A percentile compares a stretch with the other conserved stretches of the same genome.
Conservation (phyloP, 1,140 invertebrate species). For the Ganaspis sp. region DNA sequence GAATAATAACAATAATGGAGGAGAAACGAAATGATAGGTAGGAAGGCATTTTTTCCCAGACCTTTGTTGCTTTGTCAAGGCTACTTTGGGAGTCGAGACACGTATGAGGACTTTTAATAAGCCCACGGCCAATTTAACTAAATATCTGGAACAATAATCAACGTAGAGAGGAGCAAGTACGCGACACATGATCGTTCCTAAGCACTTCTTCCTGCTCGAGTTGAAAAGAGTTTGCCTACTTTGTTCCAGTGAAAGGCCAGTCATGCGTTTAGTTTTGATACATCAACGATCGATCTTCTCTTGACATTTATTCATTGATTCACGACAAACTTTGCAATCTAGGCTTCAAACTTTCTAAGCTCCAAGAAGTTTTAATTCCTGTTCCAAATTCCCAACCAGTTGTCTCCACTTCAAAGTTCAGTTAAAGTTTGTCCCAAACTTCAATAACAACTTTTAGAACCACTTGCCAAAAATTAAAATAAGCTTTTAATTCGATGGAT, state of each 20-base stretch:
- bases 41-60: neutral
- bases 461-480: too few relatives aligned
- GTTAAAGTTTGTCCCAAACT: too few relatives aligned
- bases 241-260: neutral
- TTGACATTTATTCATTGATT: conserved; percentile 10
- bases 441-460: too few relatives aligned
- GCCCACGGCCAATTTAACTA: conserved; percentile 59
- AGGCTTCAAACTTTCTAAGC: neutral
- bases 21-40: too few relatives aligned
- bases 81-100: conserved; percentile 32
- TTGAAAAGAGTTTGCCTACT: neutral
- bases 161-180: conserved; percentile 43
- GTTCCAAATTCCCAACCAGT: too few relatives aligned
- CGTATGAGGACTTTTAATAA: conserved; percentile 50
- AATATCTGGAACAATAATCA: conserved; percentile 57
- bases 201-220: conserved; percentile 54
- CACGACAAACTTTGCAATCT: neutral
- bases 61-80: neutral
- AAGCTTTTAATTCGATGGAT: too few relatives aligned
- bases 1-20: too few relatives aligned
- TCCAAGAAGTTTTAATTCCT: too few relatives aligned
- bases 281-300: neutral
- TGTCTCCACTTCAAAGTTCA: too few relatives aligned
- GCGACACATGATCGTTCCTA: conserved; percentile 52
- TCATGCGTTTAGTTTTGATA: neutral